Percentiles rank a stretch among this genome's conserved stretches.
Conservation (phyloP, 2,113 vertebrate genomes). For the Euleptes europaea region DNA sequence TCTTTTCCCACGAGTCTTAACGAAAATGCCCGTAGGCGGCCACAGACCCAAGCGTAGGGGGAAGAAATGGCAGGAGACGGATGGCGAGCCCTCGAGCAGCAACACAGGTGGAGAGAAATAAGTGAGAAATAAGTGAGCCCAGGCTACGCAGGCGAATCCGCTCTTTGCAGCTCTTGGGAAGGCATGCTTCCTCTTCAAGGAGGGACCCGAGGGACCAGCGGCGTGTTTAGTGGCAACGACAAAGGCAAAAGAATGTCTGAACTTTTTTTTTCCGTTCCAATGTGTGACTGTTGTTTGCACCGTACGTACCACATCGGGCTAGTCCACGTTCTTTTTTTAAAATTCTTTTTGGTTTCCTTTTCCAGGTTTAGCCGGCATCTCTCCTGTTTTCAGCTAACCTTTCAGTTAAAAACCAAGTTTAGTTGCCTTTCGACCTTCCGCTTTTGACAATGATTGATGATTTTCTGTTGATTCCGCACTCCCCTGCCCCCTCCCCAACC, state of each 20-base stretch:
- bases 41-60: background rate
- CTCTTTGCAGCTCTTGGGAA: background rate
- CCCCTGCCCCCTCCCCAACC: background rate
- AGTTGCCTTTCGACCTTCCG: slow-evolving; percentile 82
- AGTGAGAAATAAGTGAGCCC: too few relatives aligned
- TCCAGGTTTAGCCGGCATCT: slow-evolving; percentile 62
- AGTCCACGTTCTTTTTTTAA: background rate
- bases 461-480: background rate
- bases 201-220: background rate
- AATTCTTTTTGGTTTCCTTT: slow-evolving; percentile 32
- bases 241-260: slow-evolving; percentile 73
- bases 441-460: slow-evolving; percentile 62
- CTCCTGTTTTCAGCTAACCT: slow-evolving; percentile 81
- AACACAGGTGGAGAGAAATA: background rate
- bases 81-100: slow-evolving; percentile 13
- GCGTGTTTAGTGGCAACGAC: slow-evolving; percentile 60
- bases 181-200: background rate
- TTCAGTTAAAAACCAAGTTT: slow-evolving; percentile 85
- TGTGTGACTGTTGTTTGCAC: slow-evolving; percentile 60
- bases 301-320: slow-evolving; percentile 35
- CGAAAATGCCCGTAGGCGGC: slow-evolving; percentile 8
- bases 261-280: slow-evolving; percentile 61
- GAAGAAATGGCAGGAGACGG: background rate
- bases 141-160: background rate
- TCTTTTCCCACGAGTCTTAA: background rate